These are phyloP conservation scores for Caiman crocodilus DNA, from an alignment of 2,797 vertebrate genomes.

Conservation along the genomic window DNA sequence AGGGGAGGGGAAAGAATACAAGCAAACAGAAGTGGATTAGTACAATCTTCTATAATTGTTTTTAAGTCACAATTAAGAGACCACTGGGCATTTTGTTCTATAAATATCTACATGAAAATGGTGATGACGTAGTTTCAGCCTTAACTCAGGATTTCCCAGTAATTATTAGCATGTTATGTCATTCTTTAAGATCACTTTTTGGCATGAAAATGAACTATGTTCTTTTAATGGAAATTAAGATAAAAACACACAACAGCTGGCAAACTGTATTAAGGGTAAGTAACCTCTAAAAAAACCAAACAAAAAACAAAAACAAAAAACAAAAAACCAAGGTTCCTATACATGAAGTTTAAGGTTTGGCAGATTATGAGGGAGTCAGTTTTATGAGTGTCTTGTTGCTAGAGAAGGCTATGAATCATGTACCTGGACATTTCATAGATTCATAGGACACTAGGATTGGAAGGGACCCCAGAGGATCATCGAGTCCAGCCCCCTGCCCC, in stretches of 20 bases:
- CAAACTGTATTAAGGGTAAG: neutral
- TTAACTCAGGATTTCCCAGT: neutral
- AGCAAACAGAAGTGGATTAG: neutral
- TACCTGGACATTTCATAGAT: neutral
- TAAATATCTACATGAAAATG: neutral
- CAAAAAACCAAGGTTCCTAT: neutral
- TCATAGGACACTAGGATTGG: no score
- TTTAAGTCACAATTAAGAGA: neutral
- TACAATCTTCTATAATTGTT: neutral
- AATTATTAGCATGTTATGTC: neutral
- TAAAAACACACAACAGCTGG: neutral
- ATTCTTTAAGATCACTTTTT: neutral
- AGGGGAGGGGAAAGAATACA: neutral
- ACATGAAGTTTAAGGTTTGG: neutral
- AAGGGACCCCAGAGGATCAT: no score
- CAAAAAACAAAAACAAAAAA: no score
- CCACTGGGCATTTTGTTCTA: neutral
- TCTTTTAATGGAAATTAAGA: neutral
- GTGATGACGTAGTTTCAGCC: neutral
- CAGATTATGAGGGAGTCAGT: neutral
- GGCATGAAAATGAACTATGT: neutral
- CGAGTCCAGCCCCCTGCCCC: no score
- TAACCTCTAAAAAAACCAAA: neutral
- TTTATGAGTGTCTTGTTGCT: neutral
- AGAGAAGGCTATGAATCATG: neutral